Percentiles rank a stretch among this genome's conserved stretches.
phyloP scores from a whole-genome alignment of 2,888 invertebrate species.

The Rhyacophila evoluta region DNA sequence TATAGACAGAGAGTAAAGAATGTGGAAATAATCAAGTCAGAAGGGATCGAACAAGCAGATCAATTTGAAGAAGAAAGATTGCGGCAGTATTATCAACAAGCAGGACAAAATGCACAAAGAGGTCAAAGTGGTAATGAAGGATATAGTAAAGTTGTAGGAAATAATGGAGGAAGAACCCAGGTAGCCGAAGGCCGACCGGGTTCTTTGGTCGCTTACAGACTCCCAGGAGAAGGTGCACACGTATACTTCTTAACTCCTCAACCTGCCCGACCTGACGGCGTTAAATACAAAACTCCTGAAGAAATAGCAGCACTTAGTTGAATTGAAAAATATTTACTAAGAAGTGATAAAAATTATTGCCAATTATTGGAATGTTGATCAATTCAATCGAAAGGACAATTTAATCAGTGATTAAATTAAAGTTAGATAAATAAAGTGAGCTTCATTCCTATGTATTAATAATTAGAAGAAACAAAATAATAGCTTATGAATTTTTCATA shows the following conservation, averaged over 20 bases:
- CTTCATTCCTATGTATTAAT: background rate
- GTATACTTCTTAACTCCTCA: slow-evolving; percentile 84
- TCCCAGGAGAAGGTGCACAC: slow-evolving; percentile 83
- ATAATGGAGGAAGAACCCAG: slow-evolving; percentile 54
- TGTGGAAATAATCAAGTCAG: slow-evolving; percentile 63
- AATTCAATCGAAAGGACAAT: background rate
- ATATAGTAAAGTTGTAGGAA: background rate
- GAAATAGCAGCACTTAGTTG: slow-evolving; percentile 50
- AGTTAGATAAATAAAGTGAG: background rate
- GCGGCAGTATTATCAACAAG: slow-evolving; percentile 73
- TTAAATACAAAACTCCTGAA: slow-evolving; percentile 49
- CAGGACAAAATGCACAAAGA: slow-evolving; percentile 71
- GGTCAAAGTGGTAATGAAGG: slow-evolving; percentile 55
- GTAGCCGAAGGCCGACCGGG: slow-evolving; percentile 67
- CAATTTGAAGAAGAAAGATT: slow-evolving; percentile 61
- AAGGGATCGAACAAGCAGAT: slow-evolving; percentile 60
- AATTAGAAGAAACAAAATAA: background rate
- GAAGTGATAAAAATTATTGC: background rate
- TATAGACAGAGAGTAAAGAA: slow-evolving; percentile 63
- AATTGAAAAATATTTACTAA: background rate
- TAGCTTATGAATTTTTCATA: background rate
- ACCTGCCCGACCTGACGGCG: slow-evolving; percentile 62
- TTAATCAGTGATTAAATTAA: background rate
- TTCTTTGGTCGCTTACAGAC: slow-evolving; percentile 78
- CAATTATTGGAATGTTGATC: background rate